Evolutionary conservation across 2,888 invertebrate genomes (phyloP).

Genomic region (Dicycla oo): DNA sequence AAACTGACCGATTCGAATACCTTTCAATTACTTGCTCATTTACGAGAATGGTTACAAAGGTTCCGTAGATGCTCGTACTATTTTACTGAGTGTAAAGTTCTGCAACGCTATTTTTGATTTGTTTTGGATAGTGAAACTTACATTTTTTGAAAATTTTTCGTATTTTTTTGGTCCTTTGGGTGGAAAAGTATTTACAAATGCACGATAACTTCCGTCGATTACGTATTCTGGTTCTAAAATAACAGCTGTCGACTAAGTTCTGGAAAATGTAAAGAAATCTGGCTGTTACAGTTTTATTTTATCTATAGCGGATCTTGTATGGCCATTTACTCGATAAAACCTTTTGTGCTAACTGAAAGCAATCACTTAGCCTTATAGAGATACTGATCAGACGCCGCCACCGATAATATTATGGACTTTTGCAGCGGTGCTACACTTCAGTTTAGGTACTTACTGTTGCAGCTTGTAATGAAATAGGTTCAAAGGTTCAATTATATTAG

Average conservation of each 20-base stretch:
- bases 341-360: neutral
- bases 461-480: neutral
- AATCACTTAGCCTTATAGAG: conserved; percentile 16
- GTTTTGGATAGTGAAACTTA: neutral
- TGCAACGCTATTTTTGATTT: neutral
- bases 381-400: conserved; percentile 18
- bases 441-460: neutral
- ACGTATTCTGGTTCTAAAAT: neutral
- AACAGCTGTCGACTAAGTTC: neutral
- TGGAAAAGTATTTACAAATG: neutral
- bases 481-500: too few relatives aligned
- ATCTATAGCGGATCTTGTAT: neutral
- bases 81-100: neutral
- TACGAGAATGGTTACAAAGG: conserved; percentile 37
- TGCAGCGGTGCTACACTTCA: neutral
- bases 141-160: neutral
- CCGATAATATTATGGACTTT: conserved; percentile 12
- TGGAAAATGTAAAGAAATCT: neutral
- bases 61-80: conserved; percentile 19
- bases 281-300: neutral
- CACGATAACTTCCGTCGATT: neutral
- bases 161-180: neutral
- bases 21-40: conserved; percentile 63
- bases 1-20: conserved; percentile 69
- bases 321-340: neutral